Percentiles rank a stretch among this genome's conserved stretches.
Evolutionary conservation across 35 echinoderm and acorn worm genomes (phyloP).

Genomic region (Patiria miniata): DNA sequence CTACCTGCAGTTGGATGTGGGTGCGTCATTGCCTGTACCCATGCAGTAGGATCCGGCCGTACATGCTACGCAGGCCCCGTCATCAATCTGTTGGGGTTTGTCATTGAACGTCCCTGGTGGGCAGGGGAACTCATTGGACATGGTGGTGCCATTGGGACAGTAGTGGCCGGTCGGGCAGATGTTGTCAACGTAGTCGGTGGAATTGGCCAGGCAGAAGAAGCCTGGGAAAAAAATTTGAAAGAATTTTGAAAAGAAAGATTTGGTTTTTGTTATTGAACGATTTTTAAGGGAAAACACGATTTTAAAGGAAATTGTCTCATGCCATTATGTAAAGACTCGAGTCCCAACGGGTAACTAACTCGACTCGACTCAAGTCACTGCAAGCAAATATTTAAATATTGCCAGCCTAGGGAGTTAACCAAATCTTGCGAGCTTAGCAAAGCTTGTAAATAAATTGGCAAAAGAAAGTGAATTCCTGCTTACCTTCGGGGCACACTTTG

Average conservation of each 20-base stretch:
- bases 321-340: no score
- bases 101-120: conserved; percentile 74
- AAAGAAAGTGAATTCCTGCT: neutral
- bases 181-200: conserved; percentile 73
- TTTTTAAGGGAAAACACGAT: no score
- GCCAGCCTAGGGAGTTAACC: no score
- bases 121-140: conserved; percentile 71
- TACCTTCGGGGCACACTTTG: conserved; percentile 79
- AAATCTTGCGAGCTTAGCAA: no score
- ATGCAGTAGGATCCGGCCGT: conserved; percentile 89
- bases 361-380: no score
- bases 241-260: no score
- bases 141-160: conserved; percentile 70
- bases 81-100: conserved; percentile 51
- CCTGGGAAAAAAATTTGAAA: conserved; percentile 45
- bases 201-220: conserved; percentile 86
- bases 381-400: no score
- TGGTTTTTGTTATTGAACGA: no score
- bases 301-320: no score
- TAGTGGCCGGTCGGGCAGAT: conserved; percentile 82
- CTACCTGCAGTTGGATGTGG: conserved; percentile 98
- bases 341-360: no score
- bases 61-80: conserved; percentile 72
- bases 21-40: conserved; percentile 81
- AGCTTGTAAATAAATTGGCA: no score